A percentile compares a stretch with the other conserved stretches of the same genome.
These are phyloP conservation scores for Tachystola acroxantha DNA, from an alignment of 2,888 invertebrate species.

Conservation along the genomic window DNA sequence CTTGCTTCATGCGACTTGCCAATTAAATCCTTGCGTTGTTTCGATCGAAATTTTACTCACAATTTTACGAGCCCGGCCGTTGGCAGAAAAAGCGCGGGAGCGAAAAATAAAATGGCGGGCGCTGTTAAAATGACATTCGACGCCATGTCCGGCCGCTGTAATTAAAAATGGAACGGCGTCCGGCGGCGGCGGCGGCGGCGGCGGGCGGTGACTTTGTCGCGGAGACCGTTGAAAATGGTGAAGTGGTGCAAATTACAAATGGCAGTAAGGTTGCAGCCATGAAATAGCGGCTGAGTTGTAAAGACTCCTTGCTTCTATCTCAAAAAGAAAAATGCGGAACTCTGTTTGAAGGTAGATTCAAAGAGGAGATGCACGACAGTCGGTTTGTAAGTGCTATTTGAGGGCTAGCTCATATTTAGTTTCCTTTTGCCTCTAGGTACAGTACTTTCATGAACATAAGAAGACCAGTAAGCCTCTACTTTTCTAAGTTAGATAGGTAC, in stretches of 20 bases:
- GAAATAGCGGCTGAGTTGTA: not conserved
- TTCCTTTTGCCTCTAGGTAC: too few species aligned
- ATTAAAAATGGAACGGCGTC: constrained; percentile 36
- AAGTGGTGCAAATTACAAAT: constrained; percentile 11
- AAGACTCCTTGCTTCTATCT: too few species aligned
- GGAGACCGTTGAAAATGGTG: constrained; percentile 3
- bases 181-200: too few species aligned
- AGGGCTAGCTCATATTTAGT: too few species aligned
- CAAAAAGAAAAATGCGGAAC: too few species aligned
- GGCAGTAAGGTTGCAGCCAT: not conserved
- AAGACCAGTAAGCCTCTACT: too few species aligned
- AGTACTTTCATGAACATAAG: too few species aligned
- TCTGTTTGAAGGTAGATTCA: too few species aligned
- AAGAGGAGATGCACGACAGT: too few species aligned
- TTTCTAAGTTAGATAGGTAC: too few species aligned
- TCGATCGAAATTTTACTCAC: constrained; percentile 72
- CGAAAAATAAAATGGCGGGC: constrained; percentile 47
- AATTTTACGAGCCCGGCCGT: constrained; percentile 55
- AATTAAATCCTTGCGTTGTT: constrained; percentile 74
- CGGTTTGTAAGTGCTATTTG: too few species aligned
- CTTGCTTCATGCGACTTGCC: constrained; percentile 63
- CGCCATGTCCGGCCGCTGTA: constrained; percentile 28
- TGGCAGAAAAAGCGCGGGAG: constrained; percentile 51
- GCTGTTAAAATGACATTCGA: constrained; percentile 64
- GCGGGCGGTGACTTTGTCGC: constrained; percentile 22